Evolutionary conservation across 2,888 invertebrate genomes (phyloP).

Genomic region (Hetaerina titia): DNA sequence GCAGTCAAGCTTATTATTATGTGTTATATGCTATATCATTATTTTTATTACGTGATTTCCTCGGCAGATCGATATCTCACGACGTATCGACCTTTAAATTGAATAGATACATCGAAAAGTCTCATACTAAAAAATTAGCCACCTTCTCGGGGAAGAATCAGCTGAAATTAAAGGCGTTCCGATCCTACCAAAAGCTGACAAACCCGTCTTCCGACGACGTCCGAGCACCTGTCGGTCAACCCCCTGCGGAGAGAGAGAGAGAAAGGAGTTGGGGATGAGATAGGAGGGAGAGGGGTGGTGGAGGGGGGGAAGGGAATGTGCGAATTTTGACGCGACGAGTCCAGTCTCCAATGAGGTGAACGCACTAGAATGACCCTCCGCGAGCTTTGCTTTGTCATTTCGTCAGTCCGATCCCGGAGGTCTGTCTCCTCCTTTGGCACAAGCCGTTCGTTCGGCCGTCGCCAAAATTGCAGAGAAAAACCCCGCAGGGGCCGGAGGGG

Average conservation of each 20-base stretch:
- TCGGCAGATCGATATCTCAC: no score
- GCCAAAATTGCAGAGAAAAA: neutral
- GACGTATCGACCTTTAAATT: no score
- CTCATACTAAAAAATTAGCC: neutral
- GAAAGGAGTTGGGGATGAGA: neutral
- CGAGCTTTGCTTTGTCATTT: constrained; percentile 27
- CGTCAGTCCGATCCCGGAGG: neutral
- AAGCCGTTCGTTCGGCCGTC: neutral
- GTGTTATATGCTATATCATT: no score
- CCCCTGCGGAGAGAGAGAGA: neutral
- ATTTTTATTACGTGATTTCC: no score
- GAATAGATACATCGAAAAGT: no score
- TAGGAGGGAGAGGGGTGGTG: neutral
- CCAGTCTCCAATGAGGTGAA: constrained; percentile 27
- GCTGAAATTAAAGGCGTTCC: neutral
- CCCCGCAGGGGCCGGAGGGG: neutral
- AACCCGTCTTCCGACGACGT: neutral
- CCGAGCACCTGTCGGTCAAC: constrained; percentile 15
- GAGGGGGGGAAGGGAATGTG: neutral
- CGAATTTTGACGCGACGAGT: constrained; percentile 41
- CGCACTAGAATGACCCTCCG: constrained; percentile 34
- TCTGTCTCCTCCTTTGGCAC: neutral
- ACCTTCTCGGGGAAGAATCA: neutral
- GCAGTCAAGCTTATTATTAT: no score
- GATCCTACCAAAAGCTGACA: neutral